These are phyloP conservation scores for Marasmarcha lunaedactyla DNA, from an alignment of 2,888 invertebrate genomes.

Conservation along the genomic window DNA sequence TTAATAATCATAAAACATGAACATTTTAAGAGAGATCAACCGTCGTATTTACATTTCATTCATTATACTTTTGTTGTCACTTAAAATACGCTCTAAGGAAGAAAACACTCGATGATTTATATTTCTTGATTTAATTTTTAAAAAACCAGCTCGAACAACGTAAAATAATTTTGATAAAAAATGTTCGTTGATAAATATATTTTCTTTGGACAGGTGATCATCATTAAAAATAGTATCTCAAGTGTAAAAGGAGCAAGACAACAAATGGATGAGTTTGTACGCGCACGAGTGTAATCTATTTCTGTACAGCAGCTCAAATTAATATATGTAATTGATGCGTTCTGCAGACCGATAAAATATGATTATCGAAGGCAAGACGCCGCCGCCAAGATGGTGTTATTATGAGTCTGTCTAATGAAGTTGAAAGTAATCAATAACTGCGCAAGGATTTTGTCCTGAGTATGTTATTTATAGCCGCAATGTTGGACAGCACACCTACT, in stretches of 20 bases:
- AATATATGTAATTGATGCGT: constrained; percentile 25
- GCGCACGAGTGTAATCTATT: constrained; percentile 28
- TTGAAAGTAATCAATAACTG: constrained; percentile 18
- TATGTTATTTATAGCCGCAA: constrained; percentile 7
- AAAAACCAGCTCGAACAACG: no score
- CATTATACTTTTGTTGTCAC: no score
- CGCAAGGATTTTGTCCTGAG: not conserved
- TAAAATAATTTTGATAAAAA: no score
- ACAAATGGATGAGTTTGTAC: constrained; percentile 5
- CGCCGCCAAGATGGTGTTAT: constrained; percentile 9
- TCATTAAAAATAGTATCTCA: no score
- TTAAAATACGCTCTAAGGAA: no score
- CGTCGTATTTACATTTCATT: no score
- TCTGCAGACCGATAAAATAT: constrained; percentile 16
- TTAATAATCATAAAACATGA: no score
- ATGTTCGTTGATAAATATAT: no score
- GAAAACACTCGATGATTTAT: no score
- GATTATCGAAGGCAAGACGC: constrained; percentile 10
- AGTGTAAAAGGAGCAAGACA: not conserved
- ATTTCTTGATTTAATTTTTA: no score
- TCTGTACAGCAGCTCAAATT: constrained; percentile 22
- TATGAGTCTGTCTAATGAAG: constrained; percentile 19
- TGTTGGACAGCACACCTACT: constrained; percentile 6
- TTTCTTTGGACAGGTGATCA: no score
- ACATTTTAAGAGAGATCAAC: no score